Base-by-base conservation (phyloP, 2,888 invertebrate genomes). In the Drosophila anceps region DNA sequence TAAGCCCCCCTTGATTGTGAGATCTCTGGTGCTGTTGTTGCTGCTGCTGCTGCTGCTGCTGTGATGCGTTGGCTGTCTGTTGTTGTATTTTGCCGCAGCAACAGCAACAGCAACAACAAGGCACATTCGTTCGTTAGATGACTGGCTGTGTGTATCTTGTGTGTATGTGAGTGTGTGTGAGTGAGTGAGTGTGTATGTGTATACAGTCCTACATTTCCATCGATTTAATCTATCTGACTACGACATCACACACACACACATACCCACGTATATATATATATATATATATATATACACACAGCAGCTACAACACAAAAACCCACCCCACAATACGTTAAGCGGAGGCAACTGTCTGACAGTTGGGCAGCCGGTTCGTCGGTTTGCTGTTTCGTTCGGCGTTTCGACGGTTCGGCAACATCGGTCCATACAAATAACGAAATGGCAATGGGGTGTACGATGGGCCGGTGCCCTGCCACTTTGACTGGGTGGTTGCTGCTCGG, bases 141-240 rank as follows among this genome's bases (percentile, higher is more conserved):
- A 70, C 73, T 87, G 73, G 57, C 72, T 77, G 82, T 70, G 70
- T 79, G 64, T 77, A 60, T 75, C 41, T 73, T 65, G 55, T 59
- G 55, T 39, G 39, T 70, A 24, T 24, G 24, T 24, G 24, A 3
- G 24, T 24, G 24, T 79, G 64, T 77, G 55, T 59, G 55, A 35
- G 44, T 44, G 24, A 27, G 44, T 46, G 54, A 53, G 37, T 64
- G 53, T 67, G 39, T 66, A 20, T 73, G 73, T 83, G 73, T 82
- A 88, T 82, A 81, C 88, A 86, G 88, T 90, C 86, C 89, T 88
- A 90, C 87, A 89, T 91, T 91, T 89, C 90, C 89, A 89, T 89
- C 88, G 91, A 91, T 89, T 90, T 89, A 90, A 88, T 90, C 90
- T 90, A 88, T 90, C 90, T 90, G 90, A 84, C 82, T 86, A 86